Conservation (phyloP, 2,888 invertebrate species). For the Drosophila siamana region DNA sequence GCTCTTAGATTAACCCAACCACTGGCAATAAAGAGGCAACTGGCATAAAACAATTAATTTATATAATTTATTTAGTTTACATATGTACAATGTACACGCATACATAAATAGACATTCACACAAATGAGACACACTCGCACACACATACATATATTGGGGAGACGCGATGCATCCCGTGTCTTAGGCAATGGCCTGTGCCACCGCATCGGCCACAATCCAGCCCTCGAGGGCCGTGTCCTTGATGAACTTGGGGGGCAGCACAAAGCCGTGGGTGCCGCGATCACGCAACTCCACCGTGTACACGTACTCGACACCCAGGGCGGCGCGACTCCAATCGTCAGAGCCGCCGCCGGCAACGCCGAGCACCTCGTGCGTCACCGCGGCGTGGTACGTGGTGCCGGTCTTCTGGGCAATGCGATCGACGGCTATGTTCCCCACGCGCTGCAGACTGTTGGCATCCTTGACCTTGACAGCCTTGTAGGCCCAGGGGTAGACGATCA, state of each 20-base stretch:
- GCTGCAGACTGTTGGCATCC: conserved; percentile 73
- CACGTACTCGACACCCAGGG: conserved; percentile 79
- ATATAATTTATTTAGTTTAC: conserved; percentile 41
- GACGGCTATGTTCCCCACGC: conserved; percentile 76
- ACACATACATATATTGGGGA: no score
- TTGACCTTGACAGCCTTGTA: conserved; percentile 82
- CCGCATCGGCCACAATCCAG: conserved; percentile 80
- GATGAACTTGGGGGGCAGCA: conserved; percentile 81
- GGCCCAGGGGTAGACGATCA: conserved; percentile 84
- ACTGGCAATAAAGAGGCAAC: neutral
- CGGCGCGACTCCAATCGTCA: conserved; percentile 83
- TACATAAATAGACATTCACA: conserved; percentile 53
- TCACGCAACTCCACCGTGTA: conserved; percentile 84
- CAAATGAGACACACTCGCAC: conserved; percentile 15
- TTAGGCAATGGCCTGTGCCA: conserved; percentile 73
- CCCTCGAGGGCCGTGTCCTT: conserved; percentile 81
- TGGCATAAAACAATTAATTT: conserved; percentile 15
- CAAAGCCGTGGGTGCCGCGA: conserved; percentile 81
- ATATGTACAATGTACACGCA: conserved; percentile 56
- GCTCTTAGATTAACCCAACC: no score
- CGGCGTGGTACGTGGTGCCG: conserved; percentile 72
- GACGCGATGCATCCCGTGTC: neutral
- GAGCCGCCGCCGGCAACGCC: conserved; percentile 85
- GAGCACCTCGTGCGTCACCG: conserved; percentile 80
- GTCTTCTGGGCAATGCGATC: conserved; percentile 79